Conservation (phyloP, 2,888 invertebrate species). For the Perizoma flavofasciatum region DNA sequence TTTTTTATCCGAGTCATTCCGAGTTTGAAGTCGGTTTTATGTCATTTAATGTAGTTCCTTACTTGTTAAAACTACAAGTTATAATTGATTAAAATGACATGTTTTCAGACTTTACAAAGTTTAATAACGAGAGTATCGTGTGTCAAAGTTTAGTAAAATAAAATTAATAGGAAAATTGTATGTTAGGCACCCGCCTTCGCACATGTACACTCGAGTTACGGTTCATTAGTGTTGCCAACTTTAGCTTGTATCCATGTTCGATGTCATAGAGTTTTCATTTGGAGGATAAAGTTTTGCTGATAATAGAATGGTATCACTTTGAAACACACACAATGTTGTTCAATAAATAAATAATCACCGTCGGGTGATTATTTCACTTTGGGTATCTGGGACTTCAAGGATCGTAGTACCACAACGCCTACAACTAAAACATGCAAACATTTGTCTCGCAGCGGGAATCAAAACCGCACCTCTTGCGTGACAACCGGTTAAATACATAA, state of each 20-base stretch:
- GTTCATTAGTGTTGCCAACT: slow-evolving; percentile 30
- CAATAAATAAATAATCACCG: background rate
- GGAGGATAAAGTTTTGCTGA: background rate
- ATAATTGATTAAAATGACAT: slow-evolving; percentile 54
- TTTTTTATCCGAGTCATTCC: background rate
- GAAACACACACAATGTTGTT: too few species aligned
- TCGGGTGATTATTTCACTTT: too few species aligned
- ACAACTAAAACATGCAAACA: too few species aligned
- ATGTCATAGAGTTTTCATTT: slow-evolving; percentile 7
- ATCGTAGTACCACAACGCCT: too few species aligned
- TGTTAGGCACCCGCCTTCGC: too few species aligned
- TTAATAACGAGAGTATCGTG: background rate
- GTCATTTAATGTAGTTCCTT: slow-evolving; percentile 38
- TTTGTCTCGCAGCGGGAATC: too few species aligned
- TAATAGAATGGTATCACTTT: too few species aligned
- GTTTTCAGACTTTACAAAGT: slow-evolving; percentile 13
- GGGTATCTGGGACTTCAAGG: background rate
- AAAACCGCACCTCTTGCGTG: too few species aligned
- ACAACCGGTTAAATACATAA: too few species aligned
- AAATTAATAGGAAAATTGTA: slow-evolving; percentile 29
- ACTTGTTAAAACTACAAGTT: slow-evolving; percentile 55
- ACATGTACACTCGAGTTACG: slow-evolving; percentile 1
- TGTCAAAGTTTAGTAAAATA: slow-evolving; percentile 18
- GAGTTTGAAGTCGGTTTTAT: background rate
- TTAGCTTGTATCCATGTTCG: slow-evolving; percentile 2